Evolutionary conservation across 1,140 invertebrate species (phyloP).

Genomic region (Leptinotarsa defecta): DNA sequence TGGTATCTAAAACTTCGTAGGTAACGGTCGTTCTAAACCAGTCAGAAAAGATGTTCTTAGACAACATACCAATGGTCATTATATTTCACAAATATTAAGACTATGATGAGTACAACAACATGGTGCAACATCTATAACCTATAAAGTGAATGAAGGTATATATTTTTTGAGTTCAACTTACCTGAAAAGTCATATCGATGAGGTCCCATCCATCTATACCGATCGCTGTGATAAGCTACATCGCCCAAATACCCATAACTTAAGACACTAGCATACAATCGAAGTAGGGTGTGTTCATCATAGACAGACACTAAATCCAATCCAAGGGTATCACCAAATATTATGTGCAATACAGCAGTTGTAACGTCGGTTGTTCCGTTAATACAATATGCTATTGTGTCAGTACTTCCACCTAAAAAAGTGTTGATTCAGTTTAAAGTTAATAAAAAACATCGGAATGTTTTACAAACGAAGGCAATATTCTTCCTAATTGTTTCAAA

Average conservation of each 20-base stretch:
- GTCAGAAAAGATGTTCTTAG: too few species aligned
- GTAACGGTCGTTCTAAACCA: too few species aligned
- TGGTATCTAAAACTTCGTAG: too few species aligned
- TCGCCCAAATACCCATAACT: constrained; percentile 91
- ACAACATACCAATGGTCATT: too few species aligned
- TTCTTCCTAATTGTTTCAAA: too few species aligned
- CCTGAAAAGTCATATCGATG: constrained; percentile 82
- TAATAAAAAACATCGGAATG: too few species aligned
- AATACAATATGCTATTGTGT: constrained; percentile 80
- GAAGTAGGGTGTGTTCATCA: constrained; percentile 66
- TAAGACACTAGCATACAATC: constrained; percentile 79
- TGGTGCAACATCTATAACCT: too few species aligned
- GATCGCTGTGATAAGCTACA: constrained; percentile 80
- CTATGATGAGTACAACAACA: too few species aligned
- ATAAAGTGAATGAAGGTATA: background rate
- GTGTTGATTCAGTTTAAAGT: background rate
- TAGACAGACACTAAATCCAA: constrained; percentile 82
- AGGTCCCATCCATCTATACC: constrained; percentile 88
- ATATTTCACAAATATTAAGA: too few species aligned
- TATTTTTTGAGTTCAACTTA: constrained; percentile 46
- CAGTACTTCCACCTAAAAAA: constrained; percentile 73
- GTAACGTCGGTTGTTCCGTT: constrained; percentile 83
- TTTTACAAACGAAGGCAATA: too few species aligned
- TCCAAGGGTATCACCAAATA: constrained; percentile 74
- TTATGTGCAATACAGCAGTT: constrained; percentile 81